Conservation (phyloP, 2,113 vertebrate species). For the Cathartes aura region DNA sequence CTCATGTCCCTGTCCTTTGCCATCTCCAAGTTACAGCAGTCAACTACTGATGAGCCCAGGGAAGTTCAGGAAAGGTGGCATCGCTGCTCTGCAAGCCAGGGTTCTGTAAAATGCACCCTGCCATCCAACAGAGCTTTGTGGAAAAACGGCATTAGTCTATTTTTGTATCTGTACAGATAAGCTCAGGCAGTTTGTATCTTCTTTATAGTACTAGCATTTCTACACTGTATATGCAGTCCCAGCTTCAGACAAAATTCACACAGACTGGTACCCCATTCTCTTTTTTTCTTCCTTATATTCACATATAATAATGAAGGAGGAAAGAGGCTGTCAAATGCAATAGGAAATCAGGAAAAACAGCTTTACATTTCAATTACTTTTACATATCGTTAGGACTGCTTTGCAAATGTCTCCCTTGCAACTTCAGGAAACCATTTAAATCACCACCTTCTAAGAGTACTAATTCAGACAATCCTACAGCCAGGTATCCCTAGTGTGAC, state of each 20-base stretch:
- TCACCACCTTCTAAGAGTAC: background rate
- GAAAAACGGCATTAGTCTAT: background rate
- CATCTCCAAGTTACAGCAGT: background rate
- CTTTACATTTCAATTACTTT: constrained; percentile 10
- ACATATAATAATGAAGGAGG: background rate
- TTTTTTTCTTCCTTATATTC: background rate
- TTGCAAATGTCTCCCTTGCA: background rate
- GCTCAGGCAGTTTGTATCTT: background rate
- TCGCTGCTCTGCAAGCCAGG: background rate
- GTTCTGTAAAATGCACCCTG: background rate
- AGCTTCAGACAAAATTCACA: background rate
- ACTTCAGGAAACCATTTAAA: background rate
- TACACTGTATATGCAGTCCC: background rate
- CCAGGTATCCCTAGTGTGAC: background rate
- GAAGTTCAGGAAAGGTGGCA: background rate
- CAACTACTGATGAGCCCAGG: background rate
- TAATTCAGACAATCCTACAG: background rate
- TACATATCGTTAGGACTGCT: background rate
- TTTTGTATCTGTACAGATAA: background rate
- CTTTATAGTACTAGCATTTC: background rate
- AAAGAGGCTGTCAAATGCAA: background rate
- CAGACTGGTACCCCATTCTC: background rate
- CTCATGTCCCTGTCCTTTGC: background rate
- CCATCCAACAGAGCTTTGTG: background rate
- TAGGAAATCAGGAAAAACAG: background rate